Evolutionary conservation across 2,797 vertebrate species (phyloP).

Genomic region (Phoxinus dragarum): DNA sequence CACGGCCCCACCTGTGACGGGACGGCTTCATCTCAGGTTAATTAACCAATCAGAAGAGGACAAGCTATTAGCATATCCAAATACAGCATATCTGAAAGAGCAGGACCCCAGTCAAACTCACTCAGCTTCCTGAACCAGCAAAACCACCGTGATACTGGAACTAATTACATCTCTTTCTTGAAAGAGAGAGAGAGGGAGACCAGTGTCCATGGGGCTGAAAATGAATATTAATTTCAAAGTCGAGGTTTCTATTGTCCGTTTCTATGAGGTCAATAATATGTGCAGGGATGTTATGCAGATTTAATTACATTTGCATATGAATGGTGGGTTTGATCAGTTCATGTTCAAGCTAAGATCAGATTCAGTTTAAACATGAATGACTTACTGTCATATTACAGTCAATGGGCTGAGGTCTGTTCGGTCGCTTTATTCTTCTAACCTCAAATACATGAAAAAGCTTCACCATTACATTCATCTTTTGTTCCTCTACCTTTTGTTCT

Average conservation of each 20-base stretch:
- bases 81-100: conserved; percentile 78
- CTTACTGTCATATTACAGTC: conserved; percentile 42
- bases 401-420: conserved; percentile 24
- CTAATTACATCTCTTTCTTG: conserved; percentile 78
- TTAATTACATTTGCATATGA: conserved; percentile 64
- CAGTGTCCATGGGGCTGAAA: conserved; percentile 41
- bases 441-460: conserved; percentile 30
- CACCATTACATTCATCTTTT: conserved; percentile 32
- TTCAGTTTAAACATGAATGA: conserved; percentile 45
- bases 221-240: conserved; percentile 47
- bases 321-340: conserved; percentile 49
- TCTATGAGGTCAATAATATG: conserved; percentile 57
- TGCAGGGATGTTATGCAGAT: conserved; percentile 51
- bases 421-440: conserved; percentile 46
- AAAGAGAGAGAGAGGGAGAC: conserved; percentile 45
- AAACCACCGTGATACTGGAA: conserved; percentile 77
- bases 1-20: conserved; percentile 70
- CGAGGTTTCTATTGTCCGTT: conserved; percentile 45
- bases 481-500: conserved; percentile 31
- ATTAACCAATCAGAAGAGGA: conserved; percentile 83
- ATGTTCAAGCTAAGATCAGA: conserved; percentile 46
- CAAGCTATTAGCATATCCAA: conserved; percentile 84
- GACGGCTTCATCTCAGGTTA: conserved; percentile 80
- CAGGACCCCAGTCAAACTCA: conserved; percentile 78
- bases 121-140: conserved; percentile 77